These are phyloP conservation scores for Cheilinus undulatus DNA, from an alignment of 2,113 vertebrate species.

Conservation along the genomic window DNA sequence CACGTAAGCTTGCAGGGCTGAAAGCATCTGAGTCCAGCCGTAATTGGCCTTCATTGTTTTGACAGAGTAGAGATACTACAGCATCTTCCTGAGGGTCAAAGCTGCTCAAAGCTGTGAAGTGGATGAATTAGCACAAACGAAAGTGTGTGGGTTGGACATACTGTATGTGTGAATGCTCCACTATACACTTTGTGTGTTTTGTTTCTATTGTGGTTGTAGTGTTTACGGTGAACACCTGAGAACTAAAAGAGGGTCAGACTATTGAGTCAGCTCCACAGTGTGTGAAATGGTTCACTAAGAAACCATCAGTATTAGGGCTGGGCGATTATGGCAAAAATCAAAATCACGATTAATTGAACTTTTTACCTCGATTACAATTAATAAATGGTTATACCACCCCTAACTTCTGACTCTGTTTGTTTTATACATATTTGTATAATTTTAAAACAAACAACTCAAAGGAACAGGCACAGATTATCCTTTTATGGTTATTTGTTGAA, in stretches of 20 bases:
- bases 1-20: slow-evolving; percentile 5
- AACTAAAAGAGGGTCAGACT: slow-evolving; percentile 31
- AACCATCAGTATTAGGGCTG: slow-evolving; percentile 63
- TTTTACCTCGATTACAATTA: no score
- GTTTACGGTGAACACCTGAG: slow-evolving; percentile 10
- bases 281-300: slow-evolving; percentile 54
- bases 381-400: no score
- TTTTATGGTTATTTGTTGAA: no score
- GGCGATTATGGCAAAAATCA: no score
- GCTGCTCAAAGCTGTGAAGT: slow-evolving; percentile 40
- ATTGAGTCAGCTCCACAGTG: slow-evolving; percentile 19
- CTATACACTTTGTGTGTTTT: not conserved
- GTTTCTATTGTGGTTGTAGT: slow-evolving; percentile 7
- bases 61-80: slow-evolving; percentile 65
- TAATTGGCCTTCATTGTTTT: slow-evolving; percentile 80
- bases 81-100: slow-evolving; percentile 55
- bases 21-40: slow-evolving; percentile 45
- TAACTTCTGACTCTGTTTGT: no score
- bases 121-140: slow-evolving; percentile 37
- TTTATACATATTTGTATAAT: no score
- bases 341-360: no score
- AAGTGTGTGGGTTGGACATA: no score
- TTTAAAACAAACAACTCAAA: no score
- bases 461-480: no score
- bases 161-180: no score